Evolutionary conservation across 1,140 invertebrate species (phyloP), one percentile per base, ranked within the genome.

Genomic region (Nomia melanderi): DNA sequence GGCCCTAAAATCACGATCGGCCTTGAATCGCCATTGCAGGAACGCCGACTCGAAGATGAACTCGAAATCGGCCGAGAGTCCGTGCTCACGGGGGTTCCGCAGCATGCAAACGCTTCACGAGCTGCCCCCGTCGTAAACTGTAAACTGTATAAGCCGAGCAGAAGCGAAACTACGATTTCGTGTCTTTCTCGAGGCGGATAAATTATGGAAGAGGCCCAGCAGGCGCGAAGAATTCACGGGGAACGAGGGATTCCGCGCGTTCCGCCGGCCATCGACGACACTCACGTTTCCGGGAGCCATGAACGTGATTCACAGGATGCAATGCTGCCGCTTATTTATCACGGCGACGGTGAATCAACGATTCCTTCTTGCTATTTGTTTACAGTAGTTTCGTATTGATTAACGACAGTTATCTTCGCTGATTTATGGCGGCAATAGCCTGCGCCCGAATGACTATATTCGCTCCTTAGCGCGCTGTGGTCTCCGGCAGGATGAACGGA

Each of bases 131-230:
- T 67, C 77, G 72, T 81, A 79, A 81, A 81, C 70, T 80, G 39
- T 5, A 65, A 53, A 69, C 64, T 56, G 36, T 81, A 80, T 65
- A 81, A 79, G 64, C 79, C 36, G 50, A 47, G 64, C 71, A 69
- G 56, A 59, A 39, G 27, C 57, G 78, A 27, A 74, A 77, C 65
- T 50, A 39, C 70, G 57, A 11, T 39, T 41, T 33, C 56, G 64
- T 57, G 77, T 69, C 70, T 66, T 41, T 29, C 47, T 72, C 39
- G n/a, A 23, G n/a, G 14, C 31, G 29, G 67, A 53, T 82, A 81
- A 82, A 81, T 82, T 82, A 76, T 81, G 70, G 41, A 69, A 69
- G 72, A 81, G 70, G 44, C 56, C 11, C 62, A 47, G 65, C 54
- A 77, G 65, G 27, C 33, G 80, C 36, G 54, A 29, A 62, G 60